Evolutionary conservation across 2,113 vertebrate genomes (phyloP).

Genomic region (Notarius lentiginosus): DNA sequence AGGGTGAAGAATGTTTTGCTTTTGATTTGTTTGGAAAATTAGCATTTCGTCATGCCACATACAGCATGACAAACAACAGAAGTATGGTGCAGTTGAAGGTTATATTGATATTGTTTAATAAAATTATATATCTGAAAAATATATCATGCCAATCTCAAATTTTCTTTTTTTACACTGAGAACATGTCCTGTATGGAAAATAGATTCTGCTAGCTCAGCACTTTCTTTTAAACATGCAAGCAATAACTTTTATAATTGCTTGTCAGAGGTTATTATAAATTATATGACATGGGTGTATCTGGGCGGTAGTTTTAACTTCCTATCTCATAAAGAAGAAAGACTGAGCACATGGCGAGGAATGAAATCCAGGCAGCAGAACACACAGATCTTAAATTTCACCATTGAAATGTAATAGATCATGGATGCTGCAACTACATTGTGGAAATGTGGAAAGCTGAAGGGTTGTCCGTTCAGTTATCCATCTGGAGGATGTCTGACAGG

Average conservation of each 20-base stretch:
- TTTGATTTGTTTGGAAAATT: too few relatives aligned
- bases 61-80: too few relatives aligned
- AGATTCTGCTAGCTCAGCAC: background rate
- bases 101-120: too few relatives aligned
- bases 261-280: background rate
- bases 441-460: background rate
- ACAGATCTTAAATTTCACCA: background rate
- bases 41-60: too few relatives aligned
- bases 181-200: too few relatives aligned
- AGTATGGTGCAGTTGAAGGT: too few relatives aligned
- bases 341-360: background rate
- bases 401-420: background rate
- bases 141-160: too few relatives aligned
- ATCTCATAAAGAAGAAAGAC: background rate
- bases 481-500: background rate
- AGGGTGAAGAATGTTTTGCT: too few relatives aligned
- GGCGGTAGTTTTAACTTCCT: background rate
- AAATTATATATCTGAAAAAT: too few relatives aligned
- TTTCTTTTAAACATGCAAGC: background rate
- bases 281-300: background rate
- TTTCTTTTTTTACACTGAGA: background rate
- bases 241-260: background rate
- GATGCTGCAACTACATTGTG: background rate
- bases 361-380: background rate
- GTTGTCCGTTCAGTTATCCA: too few relatives aligned